Percentiles rank a stretch among this genome's conserved stretches.
phyloP scores from a whole-genome alignment of 2,797 vertebrate species.

The Varecia variegata region DNA sequence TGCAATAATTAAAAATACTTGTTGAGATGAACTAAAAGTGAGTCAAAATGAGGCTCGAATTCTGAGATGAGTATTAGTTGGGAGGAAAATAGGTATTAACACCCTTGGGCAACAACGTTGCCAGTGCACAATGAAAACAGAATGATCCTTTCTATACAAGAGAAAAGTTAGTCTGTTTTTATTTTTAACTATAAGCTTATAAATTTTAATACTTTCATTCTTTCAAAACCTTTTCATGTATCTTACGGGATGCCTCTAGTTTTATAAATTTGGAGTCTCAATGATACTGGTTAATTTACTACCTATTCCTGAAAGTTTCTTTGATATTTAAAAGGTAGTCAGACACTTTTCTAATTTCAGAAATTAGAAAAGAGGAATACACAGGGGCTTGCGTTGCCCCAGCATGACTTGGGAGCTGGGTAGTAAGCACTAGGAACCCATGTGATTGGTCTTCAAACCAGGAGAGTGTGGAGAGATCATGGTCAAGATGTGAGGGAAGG shows the following conservation, averaged over 20 bases:
- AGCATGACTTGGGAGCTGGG: neutral
- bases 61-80: neutral
- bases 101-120: neutral
- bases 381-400: neutral
- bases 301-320: slow-evolving; percentile 2
- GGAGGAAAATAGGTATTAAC: slow-evolving; percentile 8
- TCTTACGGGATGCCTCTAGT: slow-evolving; percentile 1
- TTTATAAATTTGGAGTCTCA: slow-evolving; percentile 46
- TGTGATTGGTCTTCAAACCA: neutral
- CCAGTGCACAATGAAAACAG: neutral
- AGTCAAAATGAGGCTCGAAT: neutral
- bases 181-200: slow-evolving; percentile 1
- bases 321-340: slow-evolving; percentile 41
- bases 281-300: neutral
- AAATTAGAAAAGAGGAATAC: slow-evolving; percentile 1
- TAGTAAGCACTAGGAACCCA: neutral
- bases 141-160: neutral
- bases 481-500: neutral
- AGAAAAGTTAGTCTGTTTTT: slow-evolving; percentile 32
- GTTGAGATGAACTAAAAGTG: neutral
- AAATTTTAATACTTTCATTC: slow-evolving; percentile 19
- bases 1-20: neutral
- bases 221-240: slow-evolving; percentile 31
- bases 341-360: neutral
- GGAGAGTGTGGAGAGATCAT: neutral